Evolutionary conservation across 2,888 invertebrate genomes (phyloP).

Genomic region (Meteorus cinctellus): DNA sequence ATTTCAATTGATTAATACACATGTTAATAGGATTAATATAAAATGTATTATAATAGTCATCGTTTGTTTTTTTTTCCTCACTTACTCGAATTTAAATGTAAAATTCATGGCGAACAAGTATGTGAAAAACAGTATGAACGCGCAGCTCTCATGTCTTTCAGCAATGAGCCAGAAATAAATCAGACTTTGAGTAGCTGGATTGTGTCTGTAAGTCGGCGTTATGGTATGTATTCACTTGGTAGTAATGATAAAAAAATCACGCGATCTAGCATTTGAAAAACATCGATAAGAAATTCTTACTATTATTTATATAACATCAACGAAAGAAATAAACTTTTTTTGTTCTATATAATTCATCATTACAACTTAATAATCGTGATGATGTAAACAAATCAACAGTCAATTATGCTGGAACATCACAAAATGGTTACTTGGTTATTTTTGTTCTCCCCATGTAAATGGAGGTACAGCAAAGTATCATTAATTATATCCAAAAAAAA

Average conservation of each 20-base stretch:
- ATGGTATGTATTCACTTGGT: background rate
- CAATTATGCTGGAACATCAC: constrained; percentile 51
- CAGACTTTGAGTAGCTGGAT: constrained; percentile 31
- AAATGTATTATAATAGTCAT: constrained; percentile 72
- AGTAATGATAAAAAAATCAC: constrained; percentile 8
- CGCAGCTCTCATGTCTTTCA: constrained; percentile 55
- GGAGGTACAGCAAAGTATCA: constrained; percentile 66
- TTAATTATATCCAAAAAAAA: constrained; percentile 52
- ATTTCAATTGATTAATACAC: constrained; percentile 53
- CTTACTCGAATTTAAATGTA: constrained; percentile 62
- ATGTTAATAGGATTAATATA: constrained; percentile 69
- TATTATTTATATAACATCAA: constrained; percentile 34
- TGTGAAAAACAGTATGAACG: constrained; percentile 49
- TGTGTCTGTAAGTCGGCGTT: constrained; percentile 40
- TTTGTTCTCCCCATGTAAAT: constrained; percentile 63
- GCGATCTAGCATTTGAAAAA: constrained; percentile 15
- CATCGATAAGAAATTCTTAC: constrained; percentile 30
- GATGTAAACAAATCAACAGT: constrained; percentile 51
- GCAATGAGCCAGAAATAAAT: constrained; percentile 58
- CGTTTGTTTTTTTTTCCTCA: constrained; percentile 49
- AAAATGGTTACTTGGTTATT: constrained; percentile 43
- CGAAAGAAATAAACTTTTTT: constrained; percentile 50
- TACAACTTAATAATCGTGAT: constrained; percentile 29
- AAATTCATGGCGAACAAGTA: constrained; percentile 10
- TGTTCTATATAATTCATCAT: constrained; percentile 30